Evolutionary conservation across 2,113 vertebrate species (phyloP).

Genomic region (Aix galericulata): DNA sequence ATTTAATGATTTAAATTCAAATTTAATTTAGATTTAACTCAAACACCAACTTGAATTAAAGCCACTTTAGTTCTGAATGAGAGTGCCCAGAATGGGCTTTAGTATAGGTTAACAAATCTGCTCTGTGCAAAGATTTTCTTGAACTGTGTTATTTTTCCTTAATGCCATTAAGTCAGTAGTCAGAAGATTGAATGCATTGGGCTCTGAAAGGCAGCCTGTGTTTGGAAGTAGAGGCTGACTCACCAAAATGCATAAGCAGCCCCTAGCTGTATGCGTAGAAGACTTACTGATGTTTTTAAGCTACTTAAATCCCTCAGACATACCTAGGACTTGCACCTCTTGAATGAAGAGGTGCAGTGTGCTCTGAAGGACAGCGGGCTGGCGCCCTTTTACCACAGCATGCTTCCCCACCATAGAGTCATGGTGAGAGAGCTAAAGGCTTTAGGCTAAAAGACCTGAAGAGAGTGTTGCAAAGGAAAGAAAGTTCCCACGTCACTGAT

Average conservation of each 20-base stretch:
- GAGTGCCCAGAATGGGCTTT: conserved; percentile 19
- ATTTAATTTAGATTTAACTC: conserved; percentile 73
- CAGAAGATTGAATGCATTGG: not conserved
- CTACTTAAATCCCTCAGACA: not conserved
- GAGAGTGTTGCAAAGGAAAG: not conserved
- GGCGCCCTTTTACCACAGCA: not conserved
- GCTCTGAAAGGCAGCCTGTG: not conserved
- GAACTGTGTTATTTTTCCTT: conserved; percentile 6
- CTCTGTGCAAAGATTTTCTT: conserved; percentile 50
- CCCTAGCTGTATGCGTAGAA: not conserved
- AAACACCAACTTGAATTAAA: conserved; percentile 67
- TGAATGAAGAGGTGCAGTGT: not conserved
- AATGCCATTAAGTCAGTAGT: conserved; percentile 10
- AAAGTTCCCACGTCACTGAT: accelerated
- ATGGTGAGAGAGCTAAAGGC: too few species aligned
- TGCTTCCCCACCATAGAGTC: not conserved
- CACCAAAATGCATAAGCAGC: conserved; percentile 22
- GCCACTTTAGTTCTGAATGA: conserved; percentile 58
- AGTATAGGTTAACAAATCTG: conserved; percentile 38
- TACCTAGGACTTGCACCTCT: not conserved
- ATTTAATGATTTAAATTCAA: conserved; percentile 74
- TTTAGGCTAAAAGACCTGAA: too few species aligned
- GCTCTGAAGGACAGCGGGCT: not conserved
- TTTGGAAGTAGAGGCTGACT: not conserved
- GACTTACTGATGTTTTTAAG: not conserved